Percentiles rank a stretch among this genome's conserved stretches.
Conservation (phyloP, 2,888 invertebrate genomes). For the Magallana nippona region DNA sequence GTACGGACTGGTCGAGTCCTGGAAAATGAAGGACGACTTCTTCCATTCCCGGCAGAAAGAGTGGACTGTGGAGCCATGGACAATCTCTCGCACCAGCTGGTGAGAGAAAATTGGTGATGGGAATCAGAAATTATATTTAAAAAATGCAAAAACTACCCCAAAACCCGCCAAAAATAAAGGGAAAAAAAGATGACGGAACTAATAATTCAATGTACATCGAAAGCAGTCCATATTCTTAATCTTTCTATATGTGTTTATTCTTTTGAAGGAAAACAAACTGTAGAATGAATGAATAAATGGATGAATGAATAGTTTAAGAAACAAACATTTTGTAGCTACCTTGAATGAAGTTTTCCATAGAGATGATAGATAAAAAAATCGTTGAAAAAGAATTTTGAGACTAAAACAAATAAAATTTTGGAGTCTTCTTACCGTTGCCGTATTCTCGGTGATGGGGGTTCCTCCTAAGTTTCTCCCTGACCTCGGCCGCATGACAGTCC, state of each 20-base stretch:
- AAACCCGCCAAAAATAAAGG: neutral
- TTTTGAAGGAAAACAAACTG: no score
- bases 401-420: no score
- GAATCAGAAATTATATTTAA: neutral
- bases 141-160: neutral
- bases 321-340: no score
- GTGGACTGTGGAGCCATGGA: slow-evolving; percentile 67
- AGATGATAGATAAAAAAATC: neutral
- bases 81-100: slow-evolving; percentile 66
- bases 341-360: no score
- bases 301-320: no score
- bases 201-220: no score
- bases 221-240: no score
- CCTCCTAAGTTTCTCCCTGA: slow-evolving; percentile 67
- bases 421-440: slow-evolving; percentile 66
- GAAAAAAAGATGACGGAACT: no score
- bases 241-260: no score
- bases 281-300: no score
- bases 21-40: slow-evolving; percentile 68
- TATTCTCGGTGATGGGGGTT: slow-evolving; percentile 68
- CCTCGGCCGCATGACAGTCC: slow-evolving; percentile 44
- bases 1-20: slow-evolving; percentile 65
- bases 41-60: slow-evolving; percentile 73
- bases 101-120: no score
- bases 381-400: no score